Conservation (phyloP, 2,797 vertebrate species). For the Dipus sagitta region DNA sequence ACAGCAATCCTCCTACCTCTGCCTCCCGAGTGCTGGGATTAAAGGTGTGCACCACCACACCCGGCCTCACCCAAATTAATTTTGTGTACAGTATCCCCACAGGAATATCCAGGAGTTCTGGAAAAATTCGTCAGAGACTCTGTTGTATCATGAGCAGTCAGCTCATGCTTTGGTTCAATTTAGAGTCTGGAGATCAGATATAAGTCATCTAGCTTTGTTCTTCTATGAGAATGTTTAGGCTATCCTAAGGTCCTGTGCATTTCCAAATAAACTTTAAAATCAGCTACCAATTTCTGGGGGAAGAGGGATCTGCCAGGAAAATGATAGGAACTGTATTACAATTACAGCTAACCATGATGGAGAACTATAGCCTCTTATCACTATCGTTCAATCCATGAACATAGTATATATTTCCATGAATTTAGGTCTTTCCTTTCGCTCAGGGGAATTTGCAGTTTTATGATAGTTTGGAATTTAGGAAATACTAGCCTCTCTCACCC, state of each 20-base stretch:
- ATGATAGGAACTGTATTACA: not conserved
- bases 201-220: not conserved
- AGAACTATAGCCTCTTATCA: not conserved
- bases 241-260: not conserved
- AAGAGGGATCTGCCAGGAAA: not conserved
- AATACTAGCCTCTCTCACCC: not conserved
- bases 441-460: not conserved
- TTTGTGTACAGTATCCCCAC: not conserved
- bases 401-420: fast-evolving
- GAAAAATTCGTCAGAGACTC: not conserved
- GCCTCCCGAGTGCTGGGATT: too few species aligned
- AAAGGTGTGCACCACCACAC: too few species aligned
- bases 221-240: not conserved
- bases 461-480: not conserved
- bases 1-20: too few species aligned
- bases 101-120: not conserved
- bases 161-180: not conserved
- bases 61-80: too few species aligned
- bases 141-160: too few species aligned
- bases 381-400: not conserved
- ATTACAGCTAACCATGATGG: not conserved
- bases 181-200: not conserved
- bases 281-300: too few species aligned
- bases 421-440: not conserved
- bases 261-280: not conserved